A percentile compares a stretch with the other conserved stretches of the same genome.
Conservation (phyloP, 2,888 invertebrate genomes). For the Sclerodermus sp. region DNA sequence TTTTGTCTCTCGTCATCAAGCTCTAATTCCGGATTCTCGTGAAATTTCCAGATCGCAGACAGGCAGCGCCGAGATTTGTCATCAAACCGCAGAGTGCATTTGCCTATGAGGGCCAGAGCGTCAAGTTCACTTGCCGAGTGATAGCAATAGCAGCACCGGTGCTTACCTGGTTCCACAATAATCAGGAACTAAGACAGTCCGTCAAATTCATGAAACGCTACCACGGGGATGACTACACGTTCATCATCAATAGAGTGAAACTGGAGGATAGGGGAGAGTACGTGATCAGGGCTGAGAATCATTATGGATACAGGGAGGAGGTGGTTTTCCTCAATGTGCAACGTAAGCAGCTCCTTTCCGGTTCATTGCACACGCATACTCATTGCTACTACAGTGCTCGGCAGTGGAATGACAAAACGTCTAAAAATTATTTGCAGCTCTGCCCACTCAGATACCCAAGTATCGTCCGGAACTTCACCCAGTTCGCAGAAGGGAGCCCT, state of each 20-base stretch:
- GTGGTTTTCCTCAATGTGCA: slow-evolving; percentile 96
- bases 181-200: slow-evolving; percentile 90
- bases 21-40: neutral
- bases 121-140: slow-evolving; percentile 95
- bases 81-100: slow-evolving; percentile 94
- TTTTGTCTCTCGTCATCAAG: neutral
- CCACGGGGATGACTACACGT: slow-evolving; percentile 92
- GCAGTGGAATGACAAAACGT: too few species aligned
- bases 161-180: slow-evolving; percentile 94
- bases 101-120: slow-evolving; percentile 96
- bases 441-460: slow-evolving; percentile 72
- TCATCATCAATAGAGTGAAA: slow-evolving; percentile 95
- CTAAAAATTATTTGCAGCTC: slow-evolving; percentile 66
- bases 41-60: slow-evolving; percentile 78
- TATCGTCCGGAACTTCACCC: slow-evolving; percentile 70
- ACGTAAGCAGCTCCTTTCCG: too few species aligned
- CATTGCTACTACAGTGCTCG: too few species aligned
- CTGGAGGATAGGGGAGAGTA: slow-evolving; percentile 96
- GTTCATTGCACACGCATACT: too few species aligned
- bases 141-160: slow-evolving; percentile 93
- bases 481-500: slow-evolving; percentile 76
- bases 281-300: slow-evolving; percentile 94
- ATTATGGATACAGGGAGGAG: slow-evolving; percentile 93
- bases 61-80: slow-evolving; percentile 97
- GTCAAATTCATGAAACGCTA: slow-evolving; percentile 99